These are phyloP conservation scores for Thecophora atra DNA, from an alignment of 2,888 invertebrate species.

Conservation along the genomic window DNA sequence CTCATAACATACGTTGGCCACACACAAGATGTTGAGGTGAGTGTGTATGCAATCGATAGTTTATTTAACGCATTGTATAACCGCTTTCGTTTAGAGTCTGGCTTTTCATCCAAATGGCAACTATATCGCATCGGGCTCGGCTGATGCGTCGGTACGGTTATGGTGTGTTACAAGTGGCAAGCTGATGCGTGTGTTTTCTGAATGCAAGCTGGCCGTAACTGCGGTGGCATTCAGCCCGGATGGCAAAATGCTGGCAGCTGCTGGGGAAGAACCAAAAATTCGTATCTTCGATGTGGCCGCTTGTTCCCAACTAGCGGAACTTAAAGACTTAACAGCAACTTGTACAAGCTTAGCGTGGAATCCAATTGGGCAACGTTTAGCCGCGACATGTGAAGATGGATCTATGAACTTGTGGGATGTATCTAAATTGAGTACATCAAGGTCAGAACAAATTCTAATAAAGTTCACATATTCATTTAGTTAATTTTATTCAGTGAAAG, in stretches of 20 bases:
- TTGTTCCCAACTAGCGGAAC: constrained; percentile 70
- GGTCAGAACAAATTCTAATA: constrained; percentile 43
- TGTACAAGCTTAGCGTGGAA: constrained; percentile 72
- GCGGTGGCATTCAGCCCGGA: constrained; percentile 84
- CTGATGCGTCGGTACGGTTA: constrained; percentile 87
- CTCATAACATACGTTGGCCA: constrained; percentile 89
- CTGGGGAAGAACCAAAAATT: constrained; percentile 75
- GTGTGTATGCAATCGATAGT: constrained; percentile 50
- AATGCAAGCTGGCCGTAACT: constrained; percentile 79
- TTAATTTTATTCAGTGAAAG: constrained; percentile 47
- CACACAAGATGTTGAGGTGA: constrained; percentile 85
- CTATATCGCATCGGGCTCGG: constrained; percentile 89
- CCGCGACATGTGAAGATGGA: constrained; percentile 76
- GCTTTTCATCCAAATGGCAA: constrained; percentile 92
- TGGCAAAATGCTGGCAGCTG: constrained; percentile 85
- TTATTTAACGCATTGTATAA: background rate
- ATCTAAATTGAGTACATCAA: constrained; percentile 54
- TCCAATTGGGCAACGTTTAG: constrained; percentile 70
- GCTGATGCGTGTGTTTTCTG: constrained; percentile 81
- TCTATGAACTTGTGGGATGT: constrained; percentile 74
- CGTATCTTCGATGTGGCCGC: constrained; percentile 75
- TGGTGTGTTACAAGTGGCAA: constrained; percentile 88
- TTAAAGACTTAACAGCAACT: constrained; percentile 70
- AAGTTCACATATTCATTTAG: background rate
- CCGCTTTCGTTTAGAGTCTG: constrained; percentile 49